Evolutionary conservation across 1,140 invertebrate species (phyloP).

Genomic region (Tribolium castaneum): DNA sequence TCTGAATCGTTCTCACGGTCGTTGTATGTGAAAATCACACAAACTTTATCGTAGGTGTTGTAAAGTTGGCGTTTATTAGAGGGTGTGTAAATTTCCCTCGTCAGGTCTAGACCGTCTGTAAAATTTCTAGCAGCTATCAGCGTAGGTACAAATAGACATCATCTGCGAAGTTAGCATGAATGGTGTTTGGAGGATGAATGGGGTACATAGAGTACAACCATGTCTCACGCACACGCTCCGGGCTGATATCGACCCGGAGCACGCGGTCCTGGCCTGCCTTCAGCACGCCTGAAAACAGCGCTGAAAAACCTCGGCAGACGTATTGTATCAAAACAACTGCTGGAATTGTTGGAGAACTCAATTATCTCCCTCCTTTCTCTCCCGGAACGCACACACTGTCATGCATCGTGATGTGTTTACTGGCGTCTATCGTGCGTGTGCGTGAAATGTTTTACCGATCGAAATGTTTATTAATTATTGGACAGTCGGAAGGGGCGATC

Average conservation of each 20-base stretch:
- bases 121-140: conserved; percentile 8
- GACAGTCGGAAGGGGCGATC: conserved; percentile 14
- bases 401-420: conserved; percentile 30
- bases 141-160: conserved; percentile 23
- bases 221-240: conserved; percentile 40
- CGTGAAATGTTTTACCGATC: not conserved
- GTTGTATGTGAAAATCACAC: conserved; percentile 29
- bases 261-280: conserved; percentile 33
- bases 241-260: conserved; percentile 41
- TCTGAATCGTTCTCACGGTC: conserved; percentile 21
- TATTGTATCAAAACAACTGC: conserved; percentile 35
- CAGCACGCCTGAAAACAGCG: conserved; percentile 35
- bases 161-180: conserved; percentile 37
- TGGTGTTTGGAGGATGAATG: conserved; percentile 40
- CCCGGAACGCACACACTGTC: conserved; percentile 25
- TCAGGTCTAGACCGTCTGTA: conserved; percentile 1
- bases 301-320: conserved; percentile 32
- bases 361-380: conserved; percentile 31
- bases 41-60: conserved; percentile 24
- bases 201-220: conserved; percentile 33
- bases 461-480: conserved; percentile 8
- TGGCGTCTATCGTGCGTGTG: not conserved
- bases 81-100: conserved; percentile 26
- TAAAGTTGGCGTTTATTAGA: conserved; percentile 22
- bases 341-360: conserved; percentile 35